A percentile compares a stretch with the other conserved stretches of the same genome.
Conservation (phyloP, 2,888 invertebrate genomes). For the Bombylius discolor region DNA sequence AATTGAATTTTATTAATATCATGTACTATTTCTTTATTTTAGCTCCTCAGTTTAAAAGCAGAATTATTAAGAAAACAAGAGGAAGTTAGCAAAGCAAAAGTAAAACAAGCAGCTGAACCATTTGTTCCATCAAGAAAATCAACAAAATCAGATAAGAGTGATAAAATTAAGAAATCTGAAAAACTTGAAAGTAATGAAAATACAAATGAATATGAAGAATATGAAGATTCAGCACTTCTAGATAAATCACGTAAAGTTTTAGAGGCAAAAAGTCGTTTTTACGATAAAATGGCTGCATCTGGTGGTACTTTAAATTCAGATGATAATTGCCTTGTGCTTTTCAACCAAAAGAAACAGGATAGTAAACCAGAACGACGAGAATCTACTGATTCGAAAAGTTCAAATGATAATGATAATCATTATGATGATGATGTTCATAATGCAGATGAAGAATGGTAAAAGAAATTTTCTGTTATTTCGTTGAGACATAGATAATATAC, state of each 20-base stretch:
- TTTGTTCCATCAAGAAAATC: constrained; percentile 32
- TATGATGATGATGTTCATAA: constrained; percentile 23
- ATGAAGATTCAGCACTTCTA: constrained; percentile 27
- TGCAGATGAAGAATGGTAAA: constrained; percentile 48
- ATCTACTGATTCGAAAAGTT: constrained; percentile 20
- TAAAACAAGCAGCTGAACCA: constrained; percentile 40
- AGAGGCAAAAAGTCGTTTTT: constrained; percentile 35
- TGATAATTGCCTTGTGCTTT: constrained; percentile 34
- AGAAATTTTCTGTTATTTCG: not conserved
- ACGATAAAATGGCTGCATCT: constrained; percentile 34
- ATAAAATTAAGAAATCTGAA: constrained; percentile 14
- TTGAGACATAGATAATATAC: not conserved
- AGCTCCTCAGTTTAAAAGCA: constrained; percentile 75
- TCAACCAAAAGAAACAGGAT: constrained; percentile 35
- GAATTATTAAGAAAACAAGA: constrained; percentile 77
- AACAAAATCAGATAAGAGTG: constrained; percentile 18
- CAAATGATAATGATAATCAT: constrained; percentile 35
- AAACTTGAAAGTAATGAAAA: constrained; percentile 29
- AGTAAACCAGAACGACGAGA: constrained; percentile 22
- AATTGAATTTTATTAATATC: not conserved
- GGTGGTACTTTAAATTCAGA: constrained; percentile 32
- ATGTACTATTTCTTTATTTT: constrained; percentile 16
- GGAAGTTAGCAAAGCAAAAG: constrained; percentile 58
- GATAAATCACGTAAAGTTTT: constrained; percentile 37
- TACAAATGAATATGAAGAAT: constrained; percentile 24